Evolutionary conservation across 2,797 vertebrate species (phyloP).

Genomic region (Danio kyathit): DNA sequence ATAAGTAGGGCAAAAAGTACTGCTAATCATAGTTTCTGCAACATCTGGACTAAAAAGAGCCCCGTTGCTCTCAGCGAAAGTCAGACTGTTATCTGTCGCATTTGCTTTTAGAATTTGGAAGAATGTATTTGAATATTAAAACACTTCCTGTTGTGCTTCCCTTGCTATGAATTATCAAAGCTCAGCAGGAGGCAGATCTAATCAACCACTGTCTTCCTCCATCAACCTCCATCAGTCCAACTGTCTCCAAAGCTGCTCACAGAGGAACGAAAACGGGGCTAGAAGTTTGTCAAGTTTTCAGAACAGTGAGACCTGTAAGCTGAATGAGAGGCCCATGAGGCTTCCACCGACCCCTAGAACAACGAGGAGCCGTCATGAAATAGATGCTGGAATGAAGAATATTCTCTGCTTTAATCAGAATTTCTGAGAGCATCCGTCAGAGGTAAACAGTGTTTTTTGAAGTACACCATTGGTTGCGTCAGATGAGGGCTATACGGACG

Average conservation of each 20-base stretch:
- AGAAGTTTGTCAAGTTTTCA: constrained; percentile 29
- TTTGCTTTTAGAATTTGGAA: constrained; percentile 43
- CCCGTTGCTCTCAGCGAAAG: constrained; percentile 33
- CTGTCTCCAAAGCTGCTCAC: constrained; percentile 40
- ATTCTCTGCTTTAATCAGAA: constrained; percentile 14
- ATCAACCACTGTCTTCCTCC: constrained; percentile 54
- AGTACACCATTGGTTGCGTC: constrained; percentile 17
- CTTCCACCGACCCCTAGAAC: constrained; percentile 32
- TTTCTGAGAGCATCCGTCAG: constrained; percentile 15
- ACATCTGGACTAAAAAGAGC: constrained; percentile 45
- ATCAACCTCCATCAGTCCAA: constrained; percentile 46
- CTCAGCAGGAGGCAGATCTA: constrained; percentile 61
- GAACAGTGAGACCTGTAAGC: constrained; percentile 19
- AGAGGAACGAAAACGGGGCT: constrained; percentile 36
- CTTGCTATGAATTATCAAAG: constrained; percentile 61
- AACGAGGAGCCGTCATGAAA: constrained; percentile 2
- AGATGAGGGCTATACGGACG: constrained; percentile 12
- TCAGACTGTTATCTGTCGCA: constrained; percentile 39
- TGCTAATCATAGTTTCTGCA: neutral
- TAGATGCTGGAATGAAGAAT: neutral
- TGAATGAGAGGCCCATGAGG: neutral
- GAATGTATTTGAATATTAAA: constrained; percentile 64
- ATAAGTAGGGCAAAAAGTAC: neutral
- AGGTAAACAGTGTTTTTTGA: constrained; percentile 40
- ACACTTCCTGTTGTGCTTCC: constrained; percentile 60